Evolutionary conservation across 2,888 invertebrate species (phyloP), one percentile per base, ranked within the genome.

Genomic region (Omphaloscelis lunosa): DNA sequence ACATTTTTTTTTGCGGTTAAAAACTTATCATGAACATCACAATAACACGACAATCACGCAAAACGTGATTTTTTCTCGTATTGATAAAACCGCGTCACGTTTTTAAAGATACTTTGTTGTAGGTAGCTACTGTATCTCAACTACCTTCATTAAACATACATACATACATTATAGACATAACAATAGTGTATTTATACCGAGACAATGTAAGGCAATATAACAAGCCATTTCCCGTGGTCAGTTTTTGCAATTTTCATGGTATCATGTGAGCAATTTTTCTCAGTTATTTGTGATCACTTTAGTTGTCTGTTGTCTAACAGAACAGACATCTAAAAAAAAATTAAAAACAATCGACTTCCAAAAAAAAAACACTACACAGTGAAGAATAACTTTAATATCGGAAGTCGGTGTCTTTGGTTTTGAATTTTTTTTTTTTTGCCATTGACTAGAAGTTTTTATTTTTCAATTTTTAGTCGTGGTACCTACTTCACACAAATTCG

Each of bases 211-310:
- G 27, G 41, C 20, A 69, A 8, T 23, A 20, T 11, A 51, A 51
- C 75, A 23, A 63, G 6, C 23, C 2, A 12, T 23, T 73, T 63
- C 56, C 56, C 48, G 29, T 6, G 8, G n/a, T 34, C 29, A 56
- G n/a, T 23, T 41, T 77, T 65, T n/a, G 17, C 34, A 51, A 63
- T 63, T 81, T 63, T 41, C n/a, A 82, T 51, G 29, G 15, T 2
- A 45, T 17, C 15, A 23, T 53, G 45, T 45, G 58, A 58, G 27
- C 75, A 45, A 29, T 20, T 45, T 17, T n/a, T 29, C 56, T n/a
- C n/a, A 12, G n/a, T 56, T 4, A 5, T 56, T 56, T 56, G n/a
- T 23, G 53, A 53, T 53, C 9, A 23, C 9, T 53, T n/a, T n/a
- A 23, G 11, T 12, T 56, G 56, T 12, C 11, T 12, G 56, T n/a